Conservation (phyloP, 2,888 invertebrate species). For the Anthrax anthrax region DNA sequence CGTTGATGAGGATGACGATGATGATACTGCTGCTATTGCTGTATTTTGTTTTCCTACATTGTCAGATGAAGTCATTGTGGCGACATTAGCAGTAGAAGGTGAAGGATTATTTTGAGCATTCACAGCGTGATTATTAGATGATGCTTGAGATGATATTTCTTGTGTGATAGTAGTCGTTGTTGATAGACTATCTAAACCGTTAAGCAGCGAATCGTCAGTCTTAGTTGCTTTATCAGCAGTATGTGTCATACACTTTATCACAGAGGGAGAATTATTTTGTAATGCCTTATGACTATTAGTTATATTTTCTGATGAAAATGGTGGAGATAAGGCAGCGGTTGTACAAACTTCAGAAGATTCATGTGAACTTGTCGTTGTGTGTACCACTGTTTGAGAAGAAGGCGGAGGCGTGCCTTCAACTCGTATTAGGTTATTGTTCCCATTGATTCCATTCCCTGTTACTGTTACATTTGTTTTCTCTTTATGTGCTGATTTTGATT, state of each 20-base stretch:
- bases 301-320: constrained; percentile 38
- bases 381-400: constrained; percentile 18
- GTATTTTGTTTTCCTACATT: constrained; percentile 7
- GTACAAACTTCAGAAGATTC: constrained; percentile 13
- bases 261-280: constrained; percentile 29
- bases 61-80: constrained; percentile 39
- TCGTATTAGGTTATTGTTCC: background rate
- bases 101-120: constrained; percentile 10
- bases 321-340: constrained; percentile 39
- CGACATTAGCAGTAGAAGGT: constrained; percentile 28
- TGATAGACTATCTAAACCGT: constrained; percentile 26
- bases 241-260: constrained; percentile 36
- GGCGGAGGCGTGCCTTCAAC: constrained; percentile 9
- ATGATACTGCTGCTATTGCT: background rate
- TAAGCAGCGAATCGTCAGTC: constrained; percentile 38
- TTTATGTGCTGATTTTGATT: constrained; percentile 26
- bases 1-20: too few species aligned
- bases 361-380: constrained; percentile 13
- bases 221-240: constrained; percentile 57
- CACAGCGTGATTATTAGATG: constrained; percentile 9
- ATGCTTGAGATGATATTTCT: constrained; percentile 11
- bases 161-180: constrained; percentile 14
- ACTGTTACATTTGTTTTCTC: constrained; percentile 11
- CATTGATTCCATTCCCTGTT: background rate
- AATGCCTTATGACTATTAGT: constrained; percentile 18